Evolutionary conservation across 2,888 invertebrate genomes (phyloP).

Genomic region (Phorcus lineatus): DNA sequence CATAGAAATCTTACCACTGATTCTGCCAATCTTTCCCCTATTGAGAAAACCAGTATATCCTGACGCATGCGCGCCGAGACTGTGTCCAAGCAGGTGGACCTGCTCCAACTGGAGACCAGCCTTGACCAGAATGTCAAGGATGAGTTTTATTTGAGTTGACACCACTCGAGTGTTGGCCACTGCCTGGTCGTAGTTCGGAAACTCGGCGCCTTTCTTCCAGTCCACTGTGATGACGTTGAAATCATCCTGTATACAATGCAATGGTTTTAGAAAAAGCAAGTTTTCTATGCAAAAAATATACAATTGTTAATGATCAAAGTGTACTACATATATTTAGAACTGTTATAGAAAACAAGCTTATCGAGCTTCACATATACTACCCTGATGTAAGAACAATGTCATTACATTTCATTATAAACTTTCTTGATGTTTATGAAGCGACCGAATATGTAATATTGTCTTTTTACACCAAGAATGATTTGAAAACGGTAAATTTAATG

Average conservation of each 20-base stretch:
- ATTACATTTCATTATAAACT: too few species aligned
- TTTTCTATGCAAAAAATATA: neutral
- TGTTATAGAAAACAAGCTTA: too few species aligned
- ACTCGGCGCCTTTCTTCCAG: constrained; percentile 61
- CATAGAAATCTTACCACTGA: constrained; percentile 52
- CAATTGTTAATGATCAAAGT: neutral
- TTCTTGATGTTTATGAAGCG: too few species aligned
- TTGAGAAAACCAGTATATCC: constrained; percentile 57
- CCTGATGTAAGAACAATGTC: too few species aligned
- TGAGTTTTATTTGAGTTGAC: constrained; percentile 85
- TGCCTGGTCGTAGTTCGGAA: constrained; percentile 85
- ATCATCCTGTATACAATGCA: constrained; percentile 40
- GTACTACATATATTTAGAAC: too few species aligned
- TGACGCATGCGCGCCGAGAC: constrained; percentile 65
- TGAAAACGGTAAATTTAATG: too few species aligned
- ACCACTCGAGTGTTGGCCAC: constrained; percentile 92
- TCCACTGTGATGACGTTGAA: constrained; percentile 60
- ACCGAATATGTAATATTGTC: too few species aligned
- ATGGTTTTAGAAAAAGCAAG: neutral
- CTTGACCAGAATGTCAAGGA: constrained; percentile 47
- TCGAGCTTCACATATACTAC: too few species aligned
- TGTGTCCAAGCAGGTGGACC: constrained; percentile 65
- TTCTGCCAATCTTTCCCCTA: constrained; percentile 51
- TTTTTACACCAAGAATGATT: too few species aligned
- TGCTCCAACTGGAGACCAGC: constrained; percentile 45